These are phyloP conservation scores for Chloroceryle inda DNA, from an alignment of 2,797 vertebrate species.

Conservation along the genomic window DNA sequence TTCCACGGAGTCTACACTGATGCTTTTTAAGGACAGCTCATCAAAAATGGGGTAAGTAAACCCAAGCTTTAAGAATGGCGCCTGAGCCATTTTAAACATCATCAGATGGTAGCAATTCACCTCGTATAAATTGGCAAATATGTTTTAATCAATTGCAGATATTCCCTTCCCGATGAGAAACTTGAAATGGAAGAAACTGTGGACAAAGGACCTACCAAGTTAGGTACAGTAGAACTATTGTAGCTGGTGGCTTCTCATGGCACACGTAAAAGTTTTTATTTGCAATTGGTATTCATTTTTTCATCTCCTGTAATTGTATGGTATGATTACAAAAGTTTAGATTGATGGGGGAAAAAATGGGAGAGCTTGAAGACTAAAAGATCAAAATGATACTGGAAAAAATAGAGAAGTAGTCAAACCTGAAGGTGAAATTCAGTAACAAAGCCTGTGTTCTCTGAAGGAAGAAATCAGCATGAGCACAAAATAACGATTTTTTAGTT, in stretches of 20 bases:
- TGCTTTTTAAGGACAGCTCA: conserved; percentile 93
- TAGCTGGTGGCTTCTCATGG: background rate
- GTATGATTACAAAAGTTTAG: background rate
- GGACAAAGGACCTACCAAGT: conserved; percentile 77
- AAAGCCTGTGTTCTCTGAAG: background rate
- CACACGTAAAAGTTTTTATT: accelerated
- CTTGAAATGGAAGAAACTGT: conserved; percentile 77
- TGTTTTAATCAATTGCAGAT: conserved; percentile 61
- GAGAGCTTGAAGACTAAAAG: background rate
- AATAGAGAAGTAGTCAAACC: background rate
- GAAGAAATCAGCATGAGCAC: background rate
- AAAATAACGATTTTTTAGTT: background rate
- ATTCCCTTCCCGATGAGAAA: conserved; percentile 82
- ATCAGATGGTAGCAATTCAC: background rate
- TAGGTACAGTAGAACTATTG: conserved; percentile 66
- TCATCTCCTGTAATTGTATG: background rate
- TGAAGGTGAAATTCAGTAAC: background rate
- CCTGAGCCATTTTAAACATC: background rate
- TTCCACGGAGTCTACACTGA: conserved; percentile 87
- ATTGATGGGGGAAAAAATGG: background rate
- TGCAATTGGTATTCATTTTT: background rate
- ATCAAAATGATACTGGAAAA: background rate
- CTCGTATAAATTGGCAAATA: background rate
- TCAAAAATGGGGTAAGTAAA: conserved; percentile 88
- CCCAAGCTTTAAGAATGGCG: background rate